These are phyloP conservation scores for Acronicta aceris DNA, from an alignment of 2,888 invertebrate genomes.

Conservation along the genomic window DNA sequence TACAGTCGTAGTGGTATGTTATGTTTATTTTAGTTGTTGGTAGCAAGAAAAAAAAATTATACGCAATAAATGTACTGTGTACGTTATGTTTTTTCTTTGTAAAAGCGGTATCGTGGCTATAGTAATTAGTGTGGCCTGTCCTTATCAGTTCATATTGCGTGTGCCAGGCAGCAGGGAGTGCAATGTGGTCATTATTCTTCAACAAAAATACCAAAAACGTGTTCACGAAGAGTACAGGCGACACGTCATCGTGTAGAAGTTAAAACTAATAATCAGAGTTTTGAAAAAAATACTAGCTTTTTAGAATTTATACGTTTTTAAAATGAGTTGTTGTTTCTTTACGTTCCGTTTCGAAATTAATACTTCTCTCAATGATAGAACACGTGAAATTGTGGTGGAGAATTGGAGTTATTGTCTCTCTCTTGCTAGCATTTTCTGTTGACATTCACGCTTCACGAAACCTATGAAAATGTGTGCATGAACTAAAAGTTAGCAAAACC, in stretches of 20 bases:
- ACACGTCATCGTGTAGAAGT: slow-evolving; percentile 8
- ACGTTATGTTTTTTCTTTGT: slow-evolving; percentile 8
- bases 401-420: no score
- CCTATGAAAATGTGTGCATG: no score
- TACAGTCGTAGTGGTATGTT: no score
- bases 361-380: no score
- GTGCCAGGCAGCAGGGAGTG: slow-evolving; percentile 16
- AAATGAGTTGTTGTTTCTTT: no score
- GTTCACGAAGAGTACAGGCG: slow-evolving; percentile 3
- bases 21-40: not conserved
- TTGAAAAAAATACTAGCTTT: not conserved
- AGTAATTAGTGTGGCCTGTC: slow-evolving; percentile 36
- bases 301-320: no score
- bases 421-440: no score
- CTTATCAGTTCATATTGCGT: slow-evolving; percentile 46
- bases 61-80: slow-evolving; percentile 7
- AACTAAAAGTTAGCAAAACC: no score
- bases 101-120: slow-evolving; percentile 27
- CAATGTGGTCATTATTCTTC: slow-evolving; percentile 42
- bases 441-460: no score
- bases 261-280: not conserved
- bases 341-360: no score
- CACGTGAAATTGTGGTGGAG: no score
- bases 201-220: slow-evolving; percentile 36
- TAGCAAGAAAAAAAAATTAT: not conserved